Base-by-base conservation (phyloP, 2,113 vertebrate genomes). In the Equus quagga region DNA sequence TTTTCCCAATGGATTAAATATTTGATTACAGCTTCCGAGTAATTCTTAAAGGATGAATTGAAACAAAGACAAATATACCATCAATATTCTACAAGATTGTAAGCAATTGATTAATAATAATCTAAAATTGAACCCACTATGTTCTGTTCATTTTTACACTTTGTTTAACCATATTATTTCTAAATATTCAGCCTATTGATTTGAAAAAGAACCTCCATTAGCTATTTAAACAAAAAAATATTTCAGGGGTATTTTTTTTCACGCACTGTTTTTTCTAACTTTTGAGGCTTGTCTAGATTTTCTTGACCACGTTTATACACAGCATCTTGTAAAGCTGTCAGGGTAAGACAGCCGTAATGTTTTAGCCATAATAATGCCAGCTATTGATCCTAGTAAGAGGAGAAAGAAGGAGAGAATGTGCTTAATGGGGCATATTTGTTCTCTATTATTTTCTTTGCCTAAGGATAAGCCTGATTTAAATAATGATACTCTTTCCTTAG, bases 361-460 rank as follows among this genome's bases (percentile, higher is more conserved):
- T 95, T 98, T 93, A 97, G 90, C 31, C 83, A 95, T n/a, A 86
- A 46, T 97, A 96, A 95, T 96, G 92, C n/a, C 67, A 84, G 83
- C 84, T 97, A 97, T 96, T 97, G 98, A 98, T 98, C 70, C 96
- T 76, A 97, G 87, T 64, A 56, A 73, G 18, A 84, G 56, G 14
- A 46, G 72, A 97, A 95, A 26, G 76, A 26, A 65, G 75, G 89
- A 94, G n/a, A 95, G 89, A 75, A 75, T 69, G 51, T 65, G 88
- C 49, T 94, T 97, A 97, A 98, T 97, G 49, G 87, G 67, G 83
- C 92, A 49, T 96, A 92, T 97, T 97, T 97, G 76, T 85, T 98
- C 89, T 92, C 89, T 94, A 85, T 76, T 93, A 83, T 97, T 98
- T 98, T 94, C 95, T 95, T 97, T 97, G 95, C 95, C 86, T 86